Conservation (phyloP, 2,888 invertebrate genomes). For the Melanchra persicariae region DNA sequence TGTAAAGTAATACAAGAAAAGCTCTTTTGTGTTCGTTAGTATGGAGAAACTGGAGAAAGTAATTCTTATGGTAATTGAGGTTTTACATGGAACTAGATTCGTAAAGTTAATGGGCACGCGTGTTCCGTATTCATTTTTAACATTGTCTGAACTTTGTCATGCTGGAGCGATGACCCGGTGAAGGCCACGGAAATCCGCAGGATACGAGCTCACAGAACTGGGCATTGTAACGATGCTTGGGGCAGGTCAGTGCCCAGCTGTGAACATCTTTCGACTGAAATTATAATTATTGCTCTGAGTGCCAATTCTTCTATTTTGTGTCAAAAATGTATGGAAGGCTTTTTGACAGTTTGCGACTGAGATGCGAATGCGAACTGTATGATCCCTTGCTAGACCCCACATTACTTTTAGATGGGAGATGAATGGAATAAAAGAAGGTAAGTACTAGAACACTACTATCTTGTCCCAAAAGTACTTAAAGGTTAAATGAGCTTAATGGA, state of each 20-base stretch:
- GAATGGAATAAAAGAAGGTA: no score
- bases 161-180: background rate
- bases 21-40: conserved; percentile 20
- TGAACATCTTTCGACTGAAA: background rate
- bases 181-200: background rate
- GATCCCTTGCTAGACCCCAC: no score
- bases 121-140: background rate
- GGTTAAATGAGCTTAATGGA: no score
- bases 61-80: conserved; percentile 34
- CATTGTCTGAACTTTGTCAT: background rate
- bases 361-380: no score
- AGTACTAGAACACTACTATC: no score
- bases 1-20: conserved; percentile 32
- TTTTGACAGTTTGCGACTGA: no score
- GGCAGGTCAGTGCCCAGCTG: no score
- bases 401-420: no score
- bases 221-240: background rate
- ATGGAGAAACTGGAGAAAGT: conserved; percentile 6
- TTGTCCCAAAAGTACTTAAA: no score
- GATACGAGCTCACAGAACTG: background rate
- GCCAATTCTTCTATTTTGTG: no score
- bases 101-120: background rate
- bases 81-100: conserved; percentile 5
- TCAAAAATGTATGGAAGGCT: no score
- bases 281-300: no score